Base-by-base conservation (phyloP, 2,113 vertebrate species). In the Tiliqua scincoides region DNA sequence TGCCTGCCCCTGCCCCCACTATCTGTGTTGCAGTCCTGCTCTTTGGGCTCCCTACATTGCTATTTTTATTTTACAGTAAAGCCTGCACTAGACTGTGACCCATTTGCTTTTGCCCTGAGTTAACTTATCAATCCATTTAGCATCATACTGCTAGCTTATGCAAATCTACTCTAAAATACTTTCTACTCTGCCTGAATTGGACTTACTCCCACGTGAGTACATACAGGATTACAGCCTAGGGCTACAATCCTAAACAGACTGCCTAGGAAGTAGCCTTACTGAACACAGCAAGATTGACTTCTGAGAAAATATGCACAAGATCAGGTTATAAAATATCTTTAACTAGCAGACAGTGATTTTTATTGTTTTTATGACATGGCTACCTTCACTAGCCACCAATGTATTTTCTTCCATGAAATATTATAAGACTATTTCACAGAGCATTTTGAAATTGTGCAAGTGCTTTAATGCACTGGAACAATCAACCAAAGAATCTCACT, bases 371-470 rank as follows among this genome's bases (percentile, higher is more conserved):
- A 70, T 35, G 27, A 14, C 27, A 76, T n/a, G 48, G 15, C 8
- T 75, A 17, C 52, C 18, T 25, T 18, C n/a, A 75, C 73, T n/a
- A 80, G 40, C 62, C 10, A 48, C 15, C 48, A 3, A 30, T 30
- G n/a, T 67, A 68, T 23, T 30, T 54, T 77, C 74, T 32, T 59
- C 30, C 74, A 27, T 15, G 32, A n/a, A 12, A n/a, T n/a, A 40
- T 75, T 75, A 75, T 7, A 84, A 77, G 85, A 89, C 21, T 40
- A 82, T 43, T 82, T 90, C 52, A 89, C 54, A 85, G 79, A 82
- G 0, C 77, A 12, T 67, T 91, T 35, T 82, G 20, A 62, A 17
- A 17, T 12, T 12, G 54, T 57, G 54, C 11, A 57, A 57, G 6
- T 57, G 52, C 12, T 79, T 88, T 30, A 78, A 15, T 37, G n/a